phyloP scores from a whole-genome alignment of 2,797 vertebrate genomes.

The Artibeus lituratus region DNA sequence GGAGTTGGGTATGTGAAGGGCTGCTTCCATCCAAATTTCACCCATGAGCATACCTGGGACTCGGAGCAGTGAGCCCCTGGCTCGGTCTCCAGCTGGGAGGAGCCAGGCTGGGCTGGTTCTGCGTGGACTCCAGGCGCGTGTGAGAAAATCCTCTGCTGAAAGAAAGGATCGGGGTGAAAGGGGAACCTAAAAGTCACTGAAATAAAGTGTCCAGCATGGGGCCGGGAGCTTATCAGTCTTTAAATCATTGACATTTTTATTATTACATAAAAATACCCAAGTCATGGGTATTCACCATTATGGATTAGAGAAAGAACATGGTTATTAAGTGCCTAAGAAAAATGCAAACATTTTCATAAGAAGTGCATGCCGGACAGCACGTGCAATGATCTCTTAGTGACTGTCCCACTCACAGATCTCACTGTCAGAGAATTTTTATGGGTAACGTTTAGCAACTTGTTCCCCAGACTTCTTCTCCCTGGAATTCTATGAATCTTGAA shows the following conservation, averaged over 20 bases:
- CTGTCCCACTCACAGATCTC: not conserved
- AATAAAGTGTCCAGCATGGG: not conserved
- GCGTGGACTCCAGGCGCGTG: accelerated
- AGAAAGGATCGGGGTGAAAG: not conserved
- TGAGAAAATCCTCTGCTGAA: not conserved
- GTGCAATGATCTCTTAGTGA: not conserved
- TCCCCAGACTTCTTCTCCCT: not conserved
- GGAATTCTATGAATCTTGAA: not conserved
- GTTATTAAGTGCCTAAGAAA: not conserved
- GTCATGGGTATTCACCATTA: not conserved
- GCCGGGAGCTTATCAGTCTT: not conserved
- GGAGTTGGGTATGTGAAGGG: not conserved
- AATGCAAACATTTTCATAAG: not conserved
- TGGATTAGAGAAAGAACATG: not conserved
- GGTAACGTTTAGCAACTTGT: not conserved
- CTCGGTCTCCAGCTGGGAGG: not conserved
- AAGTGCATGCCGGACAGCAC: not conserved
- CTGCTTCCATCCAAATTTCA: not conserved
- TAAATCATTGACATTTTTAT: not conserved
- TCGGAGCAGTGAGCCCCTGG: not conserved
- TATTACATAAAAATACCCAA: not conserved
- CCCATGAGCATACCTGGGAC: not conserved
- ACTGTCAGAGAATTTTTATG: not conserved
- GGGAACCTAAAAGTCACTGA: not conserved
- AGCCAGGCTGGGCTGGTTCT: not conserved